Base-by-base conservation (phyloP, 1,140 invertebrate genomes). In the Trichonephila clavata region DNA sequence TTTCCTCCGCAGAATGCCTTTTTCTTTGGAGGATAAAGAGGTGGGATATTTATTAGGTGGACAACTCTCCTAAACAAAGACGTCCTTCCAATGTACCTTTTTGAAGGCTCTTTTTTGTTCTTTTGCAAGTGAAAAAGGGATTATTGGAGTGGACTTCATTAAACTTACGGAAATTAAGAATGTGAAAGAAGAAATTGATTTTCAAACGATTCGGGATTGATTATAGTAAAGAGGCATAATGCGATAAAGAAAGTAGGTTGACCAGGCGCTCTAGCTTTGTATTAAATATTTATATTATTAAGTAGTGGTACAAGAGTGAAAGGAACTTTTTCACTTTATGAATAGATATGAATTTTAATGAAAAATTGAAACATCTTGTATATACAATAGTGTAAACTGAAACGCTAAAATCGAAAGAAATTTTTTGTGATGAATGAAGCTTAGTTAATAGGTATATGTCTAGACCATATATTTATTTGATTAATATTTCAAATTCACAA, bases 1-100 rank as follows among this genome's bases (percentile, higher is more conserved):
- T 86, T 86, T 61, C 27, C 43, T n/a, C 18, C 24, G 59, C 24
- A 86, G 84, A 63, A 86, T 61, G 84, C 16, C 59, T 86, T 86
- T 61, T 86, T 63, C 84, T 86, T 86, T 18, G 4, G 16, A n/a
- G 59, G 59, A 60, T 32, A 63, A 86, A 63, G 59, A 39, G 59
- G 60, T 8, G 6, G 24, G 84, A 60, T 86, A 86, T 86, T 86
- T 86, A 86, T 86, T 86, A 18, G 84, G 16, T 63, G 71, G 71
- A 39, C 71, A 77, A 18, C 32, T 27, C 27, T 0, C 13, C 10
- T 77, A 21, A 77, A 77, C 71, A 77, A 77, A 77, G 71, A 6
- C 16, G 32, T 68, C 50, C 61, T 63, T 20, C 27, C 71, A 18
- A 13, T 77, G 6, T 39, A 8, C 32, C 24, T 77, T 18, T 39